Evolutionary conservation across 2,113 vertebrate genomes (phyloP), one percentile per base, ranked within the genome.

Genomic region (Parus major): DNA sequence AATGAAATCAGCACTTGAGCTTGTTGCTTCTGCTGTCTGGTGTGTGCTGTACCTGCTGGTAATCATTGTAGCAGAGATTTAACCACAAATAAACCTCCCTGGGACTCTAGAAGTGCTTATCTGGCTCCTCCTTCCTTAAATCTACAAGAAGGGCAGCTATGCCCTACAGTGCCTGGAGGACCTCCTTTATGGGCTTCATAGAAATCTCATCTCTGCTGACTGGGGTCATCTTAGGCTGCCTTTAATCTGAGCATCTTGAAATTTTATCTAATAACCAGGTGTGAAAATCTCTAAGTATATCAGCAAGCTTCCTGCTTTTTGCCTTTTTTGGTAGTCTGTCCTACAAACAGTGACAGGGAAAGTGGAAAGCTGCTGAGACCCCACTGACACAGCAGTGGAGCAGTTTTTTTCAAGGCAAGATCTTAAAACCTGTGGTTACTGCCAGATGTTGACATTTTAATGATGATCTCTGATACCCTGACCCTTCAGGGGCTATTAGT

Each of bases 11-110:
- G 79, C 0, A 1, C 44, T 91, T 47, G 23, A 29, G 70, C 50
- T 85, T 70, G 50, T 81, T 84, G 49, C 36, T 92, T 70, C 22
- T 52, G 12, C 50, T 86, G 22, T 82, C 63, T 88, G 1, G 0
- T 55, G 25, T 59, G 1, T 66, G 53, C 59, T 88, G 0, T 63
- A 2, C 57, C 39, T 70, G 60, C 53, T 41, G 31, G 47, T 55
- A 82, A 55, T 86, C 39, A n/a, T 49, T 88, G 88, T n/a, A 88
- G 64, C 64, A 94, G 85, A 88, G 81, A 36, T 55, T 90, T 52
- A 77, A 71, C 47, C 60, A 90, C 55, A 84, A 17, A 28, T 47
- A 82, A 78, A 28, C 21, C 61, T 66, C 55, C 8, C 22, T 50
- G 64, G n/a, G 11, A n/a, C 71, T 94, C 64, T 33, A 36, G 56